Evolutionary conservation across 2,797 vertebrate species (phyloP).

Genomic region (Peromyscus melanophrys): DNA sequence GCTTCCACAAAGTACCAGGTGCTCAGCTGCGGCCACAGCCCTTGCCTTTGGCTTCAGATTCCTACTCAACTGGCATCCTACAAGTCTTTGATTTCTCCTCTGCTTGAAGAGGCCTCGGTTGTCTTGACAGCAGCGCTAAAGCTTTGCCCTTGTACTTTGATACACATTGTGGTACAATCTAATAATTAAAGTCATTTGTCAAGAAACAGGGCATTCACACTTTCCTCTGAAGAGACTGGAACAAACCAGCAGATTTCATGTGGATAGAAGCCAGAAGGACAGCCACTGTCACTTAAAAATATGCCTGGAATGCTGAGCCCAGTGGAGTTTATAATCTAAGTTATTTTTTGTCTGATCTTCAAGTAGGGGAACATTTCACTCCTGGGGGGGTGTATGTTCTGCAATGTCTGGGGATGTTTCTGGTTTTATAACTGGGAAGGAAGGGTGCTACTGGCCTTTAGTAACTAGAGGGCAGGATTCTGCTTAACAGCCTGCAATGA

Average conservation of each 20-base stretch:
- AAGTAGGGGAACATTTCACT: constrained; percentile 17
- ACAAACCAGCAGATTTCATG: constrained; percentile 76
- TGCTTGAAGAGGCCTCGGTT: constrained; percentile 91
- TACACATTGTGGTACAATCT: constrained; percentile 88
- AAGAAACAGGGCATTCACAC: constrained; percentile 85
- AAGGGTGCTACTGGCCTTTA: background rate
- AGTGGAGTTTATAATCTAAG: constrained; percentile 39
- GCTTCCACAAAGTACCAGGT: constrained; percentile 92
- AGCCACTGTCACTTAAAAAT: constrained; percentile 52
- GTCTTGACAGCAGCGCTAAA: constrained; percentile 92
- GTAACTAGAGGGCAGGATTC: background rate
- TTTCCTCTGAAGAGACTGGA: constrained; percentile 86
- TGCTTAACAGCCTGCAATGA: background rate
- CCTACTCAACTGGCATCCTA: constrained; percentile 92
- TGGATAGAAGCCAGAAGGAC: constrained; percentile 74
- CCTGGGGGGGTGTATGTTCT: background rate
- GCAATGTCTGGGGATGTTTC: background rate
- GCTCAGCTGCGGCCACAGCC: constrained; percentile 91
- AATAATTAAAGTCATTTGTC: constrained; percentile 87
- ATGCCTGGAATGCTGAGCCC: constrained; percentile 60
- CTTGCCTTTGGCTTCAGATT: constrained; percentile 91
- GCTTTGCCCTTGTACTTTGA: constrained; percentile 89
- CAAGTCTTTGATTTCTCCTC: constrained; percentile 94
- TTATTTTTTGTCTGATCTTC: constrained; percentile 18
- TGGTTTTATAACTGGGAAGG: constrained; percentile 20